phyloP scores from a whole-genome alignment of 2,888 invertebrate genomes.

The Drosophila paracracens region DNA sequence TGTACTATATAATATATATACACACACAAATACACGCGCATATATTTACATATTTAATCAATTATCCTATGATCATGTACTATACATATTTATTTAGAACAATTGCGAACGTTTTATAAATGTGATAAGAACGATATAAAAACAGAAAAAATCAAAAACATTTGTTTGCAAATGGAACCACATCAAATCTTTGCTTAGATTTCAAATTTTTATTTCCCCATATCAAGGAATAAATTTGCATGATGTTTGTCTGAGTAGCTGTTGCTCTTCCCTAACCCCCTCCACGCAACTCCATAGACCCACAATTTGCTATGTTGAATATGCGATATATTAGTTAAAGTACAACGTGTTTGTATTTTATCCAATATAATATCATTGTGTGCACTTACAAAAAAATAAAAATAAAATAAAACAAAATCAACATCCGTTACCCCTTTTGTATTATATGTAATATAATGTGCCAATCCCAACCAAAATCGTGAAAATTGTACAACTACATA shows the following conservation, averaged over 20 bases:
- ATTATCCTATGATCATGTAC: slow-evolving; percentile 55
- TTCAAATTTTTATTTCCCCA: neutral
- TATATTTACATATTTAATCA: slow-evolving; percentile 31
- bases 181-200: slow-evolving; percentile 21
- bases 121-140: slow-evolving; percentile 60
- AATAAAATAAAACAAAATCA: neutral
- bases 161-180: slow-evolving; percentile 43
- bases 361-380: slow-evolving; percentile 22
- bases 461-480: slow-evolving; percentile 55
- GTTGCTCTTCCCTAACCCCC: neutral
- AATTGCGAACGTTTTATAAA: slow-evolving; percentile 63
- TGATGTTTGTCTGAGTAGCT: slow-evolving; percentile 30
- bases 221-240: neutral
- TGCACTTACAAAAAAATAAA: slow-evolving; percentile 43
- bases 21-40: slow-evolving; percentile 13
- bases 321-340: neutral
- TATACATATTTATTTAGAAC: slow-evolving; percentile 51
- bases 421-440: slow-evolving; percentile 55
- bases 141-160: slow-evolving; percentile 26
- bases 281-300: neutral
- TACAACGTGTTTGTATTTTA: neutral
- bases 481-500: slow-evolving; percentile 17
- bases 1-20: slow-evolving; percentile 40
- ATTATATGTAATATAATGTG: slow-evolving; percentile 79
- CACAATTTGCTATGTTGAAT: slow-evolving; percentile 9